Conservation (phyloP, 1,140 invertebrate species). For the Drosophila littoralis region DNA sequence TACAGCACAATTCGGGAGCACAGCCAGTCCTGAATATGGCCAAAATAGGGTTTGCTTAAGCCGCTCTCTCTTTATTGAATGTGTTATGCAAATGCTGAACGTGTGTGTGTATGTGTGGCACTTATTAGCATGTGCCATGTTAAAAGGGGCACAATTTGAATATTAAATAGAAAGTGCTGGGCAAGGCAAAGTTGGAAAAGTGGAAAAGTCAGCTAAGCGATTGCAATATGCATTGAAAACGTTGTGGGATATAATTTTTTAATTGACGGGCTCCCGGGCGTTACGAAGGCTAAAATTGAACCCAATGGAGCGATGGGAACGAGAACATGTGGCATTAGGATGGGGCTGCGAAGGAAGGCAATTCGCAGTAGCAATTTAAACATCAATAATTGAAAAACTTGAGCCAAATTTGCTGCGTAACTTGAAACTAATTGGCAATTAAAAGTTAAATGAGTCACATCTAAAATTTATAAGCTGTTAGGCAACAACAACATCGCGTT, state of each 20-base stretch:
- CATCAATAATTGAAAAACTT: slow-evolving; percentile 57
- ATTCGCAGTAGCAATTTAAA: slow-evolving; percentile 31
- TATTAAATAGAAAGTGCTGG: slow-evolving; percentile 20
- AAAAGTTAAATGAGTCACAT: slow-evolving; percentile 54
- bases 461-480: slow-evolving; percentile 41
- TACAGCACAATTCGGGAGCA: no score
- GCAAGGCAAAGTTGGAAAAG: slow-evolving; percentile 11
- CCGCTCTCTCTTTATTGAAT: no score
- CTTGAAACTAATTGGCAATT: slow-evolving; percentile 53
- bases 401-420: slow-evolving; percentile 52
- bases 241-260: slow-evolving; percentile 22
- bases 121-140: slow-evolving; percentile 37
- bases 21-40: no score
- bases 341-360: neutral
- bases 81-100: slow-evolving; percentile 1
- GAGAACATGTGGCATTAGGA: slow-evolving; percentile 20
- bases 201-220: slow-evolving; percentile 16
- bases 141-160: slow-evolving; percentile 40
- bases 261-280: slow-evolving; percentile 30
- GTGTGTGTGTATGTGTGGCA: slow-evolving; percentile 4
- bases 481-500: neutral
- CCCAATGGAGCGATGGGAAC: slow-evolving; percentile 25
- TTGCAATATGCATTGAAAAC: slow-evolving; percentile 24
- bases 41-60: no score
- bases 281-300: slow-evolving; percentile 8